These are phyloP conservation scores for Protaetia brevitarsis DNA, from an alignment of 1,140 invertebrate genomes.

Conservation along the genomic window DNA sequence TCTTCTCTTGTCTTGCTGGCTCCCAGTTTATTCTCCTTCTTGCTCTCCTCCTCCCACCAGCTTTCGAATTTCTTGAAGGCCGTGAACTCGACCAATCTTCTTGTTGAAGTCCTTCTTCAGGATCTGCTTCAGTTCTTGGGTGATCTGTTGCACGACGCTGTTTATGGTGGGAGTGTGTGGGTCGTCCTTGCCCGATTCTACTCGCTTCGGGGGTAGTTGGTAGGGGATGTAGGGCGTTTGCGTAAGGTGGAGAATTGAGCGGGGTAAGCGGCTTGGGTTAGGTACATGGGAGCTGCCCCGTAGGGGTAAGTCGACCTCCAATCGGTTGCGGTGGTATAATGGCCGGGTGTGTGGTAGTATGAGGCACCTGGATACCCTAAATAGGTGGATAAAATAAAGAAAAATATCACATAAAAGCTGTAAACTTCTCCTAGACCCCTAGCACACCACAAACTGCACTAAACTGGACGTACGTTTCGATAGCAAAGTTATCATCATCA, in stretches of 20 bases:
- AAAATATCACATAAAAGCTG: too few species aligned
- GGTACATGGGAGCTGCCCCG: slow-evolving; percentile 30
- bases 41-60: slow-evolving; percentile 84
- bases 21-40: slow-evolving; percentile 52
- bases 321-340: slow-evolving; percentile 26
- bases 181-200: slow-evolving; percentile 49
- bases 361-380: slow-evolving; percentile 27
- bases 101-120: slow-evolving; percentile 92
- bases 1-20: background rate
- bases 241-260: slow-evolving; percentile 26
- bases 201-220: slow-evolving; percentile 26
- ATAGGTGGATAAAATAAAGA: too few species aligned
- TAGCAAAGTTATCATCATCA: too few species aligned
- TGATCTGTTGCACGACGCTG: slow-evolving; percentile 72
- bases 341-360: slow-evolving; percentile 4
- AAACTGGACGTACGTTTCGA: too few species aligned
- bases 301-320: slow-evolving; percentile 40
- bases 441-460: too few species aligned
- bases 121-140: slow-evolving; percentile 86
- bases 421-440: too few species aligned
- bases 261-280: slow-evolving; percentile 31
- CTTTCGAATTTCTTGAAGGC: slow-evolving; percentile 86
- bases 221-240: slow-evolving; percentile 28
- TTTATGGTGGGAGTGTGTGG: slow-evolving; percentile 68
- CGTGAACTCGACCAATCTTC: slow-evolving; percentile 92